Conservation (phyloP, 1,140 invertebrate species). For the Zeugodacus cucurbitae region DNA sequence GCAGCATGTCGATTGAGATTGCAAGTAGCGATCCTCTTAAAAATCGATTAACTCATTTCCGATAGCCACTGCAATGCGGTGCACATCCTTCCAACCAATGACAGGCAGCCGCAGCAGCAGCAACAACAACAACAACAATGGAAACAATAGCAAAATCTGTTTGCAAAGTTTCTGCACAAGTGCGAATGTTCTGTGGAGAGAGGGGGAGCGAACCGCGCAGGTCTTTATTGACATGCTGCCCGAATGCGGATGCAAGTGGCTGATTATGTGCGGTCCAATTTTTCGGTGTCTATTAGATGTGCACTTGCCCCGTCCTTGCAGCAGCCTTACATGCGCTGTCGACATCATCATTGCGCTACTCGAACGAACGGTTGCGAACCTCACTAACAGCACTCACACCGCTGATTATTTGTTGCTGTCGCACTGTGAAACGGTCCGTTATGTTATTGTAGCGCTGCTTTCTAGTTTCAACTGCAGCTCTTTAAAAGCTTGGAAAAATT, state of each 20-base stretch:
- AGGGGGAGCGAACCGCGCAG: background rate
- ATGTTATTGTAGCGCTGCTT: background rate
- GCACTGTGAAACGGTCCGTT: background rate
- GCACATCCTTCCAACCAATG: conserved; percentile 3
- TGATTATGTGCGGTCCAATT: conserved; percentile 2
- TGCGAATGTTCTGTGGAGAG: background rate
- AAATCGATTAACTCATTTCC: conserved; percentile 66
- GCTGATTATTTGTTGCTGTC: background rate
- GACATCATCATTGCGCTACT: background rate
- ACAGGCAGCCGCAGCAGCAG: background rate
- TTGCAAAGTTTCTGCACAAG: background rate
- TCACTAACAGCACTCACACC: background rate
- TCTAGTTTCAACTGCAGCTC: background rate
- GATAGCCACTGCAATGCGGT: conserved; percentile 64
- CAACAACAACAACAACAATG: background rate
- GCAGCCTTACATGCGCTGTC: background rate
- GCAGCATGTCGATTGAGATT: conserved; percentile 64
- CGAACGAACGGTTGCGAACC: too few relatives aligned
- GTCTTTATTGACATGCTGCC: background rate
- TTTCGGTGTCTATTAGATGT: background rate
- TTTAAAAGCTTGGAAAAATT: background rate
- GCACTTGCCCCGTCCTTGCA: background rate
- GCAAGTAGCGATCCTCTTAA: conserved; percentile 62
- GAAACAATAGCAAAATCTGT: background rate
- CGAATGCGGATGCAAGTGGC: background rate